Evolutionary conservation across 1,140 invertebrate genomes (phyloP).

Genomic region (Mycetomoellerius zeteki): DNA sequence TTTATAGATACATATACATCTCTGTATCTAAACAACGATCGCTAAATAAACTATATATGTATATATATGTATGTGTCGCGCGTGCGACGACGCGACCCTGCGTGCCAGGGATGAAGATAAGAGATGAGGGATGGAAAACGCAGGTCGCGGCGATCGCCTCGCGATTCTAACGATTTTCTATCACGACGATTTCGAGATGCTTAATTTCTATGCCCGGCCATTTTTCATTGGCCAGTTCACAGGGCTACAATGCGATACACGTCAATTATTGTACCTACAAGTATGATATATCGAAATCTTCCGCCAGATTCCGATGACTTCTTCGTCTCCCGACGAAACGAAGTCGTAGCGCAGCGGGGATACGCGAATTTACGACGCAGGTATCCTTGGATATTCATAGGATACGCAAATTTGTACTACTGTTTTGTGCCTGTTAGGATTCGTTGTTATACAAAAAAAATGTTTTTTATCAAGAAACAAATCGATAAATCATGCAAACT

Average conservation of each 20-base stretch:
- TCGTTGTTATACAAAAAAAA: not conserved
- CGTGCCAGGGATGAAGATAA: not conserved
- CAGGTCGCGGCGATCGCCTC: not conserved
- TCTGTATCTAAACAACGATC: conserved; percentile 65
- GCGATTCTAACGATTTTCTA: conserved; percentile 62
- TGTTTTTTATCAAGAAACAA: not conserved
- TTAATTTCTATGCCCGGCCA: conserved; percentile 58
- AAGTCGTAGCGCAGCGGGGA: not conserved
- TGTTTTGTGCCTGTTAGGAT: not conserved
- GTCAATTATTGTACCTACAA: conserved; percentile 33
- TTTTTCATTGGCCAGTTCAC: conserved; percentile 26
- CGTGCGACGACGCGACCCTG: not conserved
- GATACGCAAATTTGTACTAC: not conserved
- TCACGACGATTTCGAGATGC: conserved; percentile 63
- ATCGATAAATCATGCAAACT: not conserved
- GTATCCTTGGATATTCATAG: not conserved
- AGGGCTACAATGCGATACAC: not conserved
- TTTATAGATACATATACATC: conserved; percentile 32
- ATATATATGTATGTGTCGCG: conserved; percentile 44
- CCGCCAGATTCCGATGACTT: not conserved
- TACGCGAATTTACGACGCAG: too few species aligned
- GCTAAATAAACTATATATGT: conserved; percentile 72
- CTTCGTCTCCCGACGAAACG: not conserved
- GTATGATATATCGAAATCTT: not conserved
- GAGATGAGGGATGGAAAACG: not conserved